Conservation (phyloP, 2,888 invertebrate genomes). For the Coleophora deauratella region DNA sequence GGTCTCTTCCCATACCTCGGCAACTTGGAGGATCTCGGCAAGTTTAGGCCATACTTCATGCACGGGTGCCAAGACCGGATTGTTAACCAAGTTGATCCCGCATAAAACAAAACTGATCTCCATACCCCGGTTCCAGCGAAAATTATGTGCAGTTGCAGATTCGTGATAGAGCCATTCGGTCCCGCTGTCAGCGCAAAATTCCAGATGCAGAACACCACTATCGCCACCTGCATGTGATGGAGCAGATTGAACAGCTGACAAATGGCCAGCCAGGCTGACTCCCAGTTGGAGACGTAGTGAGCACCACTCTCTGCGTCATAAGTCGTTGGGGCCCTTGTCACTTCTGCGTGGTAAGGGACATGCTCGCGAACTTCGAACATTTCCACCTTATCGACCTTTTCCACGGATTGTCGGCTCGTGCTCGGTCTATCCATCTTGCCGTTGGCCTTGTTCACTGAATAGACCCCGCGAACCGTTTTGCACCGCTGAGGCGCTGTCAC, state of each 20-base stretch:
- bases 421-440: conserved; percentile 58
- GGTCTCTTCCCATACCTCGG: too few relatives aligned
- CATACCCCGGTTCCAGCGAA: conserved; percentile 68
- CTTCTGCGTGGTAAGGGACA: conserved; percentile 60
- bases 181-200: conserved; percentile 53
- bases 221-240: conserved; percentile 62
- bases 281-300: conserved; percentile 45
- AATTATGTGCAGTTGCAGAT: conserved; percentile 60
- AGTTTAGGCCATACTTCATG: too few relatives aligned
- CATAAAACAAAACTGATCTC: conserved; percentile 16
- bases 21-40: too few relatives aligned
- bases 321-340: conserved; percentile 50
- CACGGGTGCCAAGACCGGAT: too few relatives aligned
- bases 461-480: conserved; percentile 35
- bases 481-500: background rate
- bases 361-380: conserved; percentile 64
- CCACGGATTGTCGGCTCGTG: conserved; percentile 55
- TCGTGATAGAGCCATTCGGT: conserved; percentile 53
- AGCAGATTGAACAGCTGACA: conserved; percentile 60
- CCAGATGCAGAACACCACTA: conserved; percentile 62
- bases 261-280: conserved; percentile 55
- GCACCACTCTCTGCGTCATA: conserved; percentile 61
- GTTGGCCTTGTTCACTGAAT: conserved; percentile 25
- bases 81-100: too few relatives aligned
- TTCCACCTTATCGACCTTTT: conserved; percentile 56